Base-by-base conservation (phyloP, 2,797 vertebrate species). In the Sphenodon punctatus region DNA sequence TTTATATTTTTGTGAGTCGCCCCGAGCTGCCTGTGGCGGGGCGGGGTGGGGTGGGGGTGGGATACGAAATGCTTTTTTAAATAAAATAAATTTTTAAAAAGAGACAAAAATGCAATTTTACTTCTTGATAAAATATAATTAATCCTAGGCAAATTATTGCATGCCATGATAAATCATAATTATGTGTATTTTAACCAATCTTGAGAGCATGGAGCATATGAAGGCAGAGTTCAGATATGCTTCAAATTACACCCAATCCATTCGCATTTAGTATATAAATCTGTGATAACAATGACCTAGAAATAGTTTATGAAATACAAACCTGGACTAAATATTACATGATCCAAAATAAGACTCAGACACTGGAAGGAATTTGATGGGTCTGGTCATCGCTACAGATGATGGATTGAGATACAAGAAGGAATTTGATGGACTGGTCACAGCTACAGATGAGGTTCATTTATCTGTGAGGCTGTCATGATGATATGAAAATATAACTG, bases 111-210 rank as follows among this genome's bases (percentile, higher is more conserved):
- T 69, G 89, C 39, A 36, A 36, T 67, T 86, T 80, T 66, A 72
- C 27, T 86, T 80, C 27, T 75, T 78, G 75, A 80, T 88, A 78
- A 90, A 92, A 86, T 74, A 58, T 75, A 61, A 87, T 87, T 78
- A 38, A 80, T 51, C 81, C 73, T 46, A 78, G 45, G 38, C 58
- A 89, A 85, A 89, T 89, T 78, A 67, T 41, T 64, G 32, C 32
- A 30, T 15, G 14, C 79, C 30, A 66, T 71, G 87, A 75, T 78
- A 76, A 81, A 89, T 83, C 61, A 45, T 49, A 70, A 88, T 84
- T 85, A 89, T 59, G 46, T 69, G 0, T 4, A 63, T 65, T 58
- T 45, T 12, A 87, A 41, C 10, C 27, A 23, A 30, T 66, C 39
- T 70, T 10, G 60, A 75, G 32, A 61, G 89, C 75, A n/a, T 2